Base-by-base conservation (phyloP, 2,797 vertebrate species). In the Odontamblyopus rebecca region DNA sequence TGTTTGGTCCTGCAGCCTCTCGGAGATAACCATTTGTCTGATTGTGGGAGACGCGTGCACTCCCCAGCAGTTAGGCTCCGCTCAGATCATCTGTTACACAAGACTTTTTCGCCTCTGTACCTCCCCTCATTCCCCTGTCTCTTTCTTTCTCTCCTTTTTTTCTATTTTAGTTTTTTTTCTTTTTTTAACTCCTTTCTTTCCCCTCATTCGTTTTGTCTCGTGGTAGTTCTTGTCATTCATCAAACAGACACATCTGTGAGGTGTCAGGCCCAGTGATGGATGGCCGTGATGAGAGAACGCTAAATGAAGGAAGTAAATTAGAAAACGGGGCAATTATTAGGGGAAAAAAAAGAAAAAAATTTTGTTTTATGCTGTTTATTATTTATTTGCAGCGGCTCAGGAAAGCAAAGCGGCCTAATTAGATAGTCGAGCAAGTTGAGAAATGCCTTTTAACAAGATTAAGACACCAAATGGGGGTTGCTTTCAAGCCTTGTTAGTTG, bases 251-350 rank as follows among this genome's bases (percentile, higher is more conserved):
- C 91, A 90, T 93, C 91, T 92, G 88, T 81, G 85, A 82, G 75
- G 75, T 89, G 89, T 91, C 92, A 86, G 90, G 81, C 16, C 8
- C 66, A 69, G 72, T 91, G 89, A 94, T 92, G 75, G 91, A 91
- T 84, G 81, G 79, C 80, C 89, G 75, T 81, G 83, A 89, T 86
- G 82, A 83, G 82, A 74, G 82, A 88, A 84, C 86, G 86, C 74
- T 82, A 86, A 88, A 85, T 80, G 82, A 89, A 81, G 15, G 78
- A 76, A 71, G 75, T 85, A 87, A 86, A 89, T 76, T 78, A 82
- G 78, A 89, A 90, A 79, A 85, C 72, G 61, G 75, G 83, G 79
- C 92, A 88, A 91, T 93, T 91, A 91, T 91, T 82, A 81, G 79
- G 35, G 2, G 9, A 83, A 19, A 35, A 62, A 61, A 84, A 87